A percentile compares a stretch with the other conserved stretches of the same genome.
Conservation (phyloP, 2,113 vertebrate genomes). For the Colinus virginianus region DNA sequence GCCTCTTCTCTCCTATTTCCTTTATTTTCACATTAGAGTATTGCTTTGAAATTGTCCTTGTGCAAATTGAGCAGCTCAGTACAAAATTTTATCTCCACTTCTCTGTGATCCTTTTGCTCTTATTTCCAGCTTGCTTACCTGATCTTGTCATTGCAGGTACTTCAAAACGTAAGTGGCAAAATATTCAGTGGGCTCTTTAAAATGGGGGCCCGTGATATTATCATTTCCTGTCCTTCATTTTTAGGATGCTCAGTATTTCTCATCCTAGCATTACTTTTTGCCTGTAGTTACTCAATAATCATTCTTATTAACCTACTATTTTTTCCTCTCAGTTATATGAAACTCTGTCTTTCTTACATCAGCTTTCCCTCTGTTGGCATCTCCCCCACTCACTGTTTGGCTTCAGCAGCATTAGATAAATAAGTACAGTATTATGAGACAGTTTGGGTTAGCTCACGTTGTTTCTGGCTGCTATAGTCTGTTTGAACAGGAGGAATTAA, state of each 20-base stretch:
- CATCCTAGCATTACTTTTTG: not conserved
- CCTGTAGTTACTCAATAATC: not conserved
- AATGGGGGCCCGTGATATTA: not conserved
- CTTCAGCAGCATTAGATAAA: slow-evolving; percentile 6
- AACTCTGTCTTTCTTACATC: not conserved
- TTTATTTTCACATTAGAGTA: not conserved
- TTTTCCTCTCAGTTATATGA: not conserved
- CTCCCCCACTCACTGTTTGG: not conserved
- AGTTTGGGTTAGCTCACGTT: not conserved
- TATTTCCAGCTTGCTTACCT: not conserved
- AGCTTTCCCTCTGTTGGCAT: not conserved
- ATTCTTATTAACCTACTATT: not conserved
- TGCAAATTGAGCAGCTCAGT: not conserved
- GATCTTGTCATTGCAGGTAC: not conserved
- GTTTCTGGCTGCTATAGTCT: not conserved
- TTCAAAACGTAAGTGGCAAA: not conserved
- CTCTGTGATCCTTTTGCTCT: not conserved
- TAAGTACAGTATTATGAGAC: not conserved
- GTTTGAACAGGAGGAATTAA: slow-evolving; percentile 23
- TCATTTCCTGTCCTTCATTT: not conserved
- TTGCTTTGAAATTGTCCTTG: not conserved
- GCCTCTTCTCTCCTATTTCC: not conserved
- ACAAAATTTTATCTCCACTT: not conserved
- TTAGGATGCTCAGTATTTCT: not conserved
- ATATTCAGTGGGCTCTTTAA: not conserved